Evolutionary conservation across 2,113 vertebrate species (phyloP).

Genomic region (Hemibates koningsi): DNA sequence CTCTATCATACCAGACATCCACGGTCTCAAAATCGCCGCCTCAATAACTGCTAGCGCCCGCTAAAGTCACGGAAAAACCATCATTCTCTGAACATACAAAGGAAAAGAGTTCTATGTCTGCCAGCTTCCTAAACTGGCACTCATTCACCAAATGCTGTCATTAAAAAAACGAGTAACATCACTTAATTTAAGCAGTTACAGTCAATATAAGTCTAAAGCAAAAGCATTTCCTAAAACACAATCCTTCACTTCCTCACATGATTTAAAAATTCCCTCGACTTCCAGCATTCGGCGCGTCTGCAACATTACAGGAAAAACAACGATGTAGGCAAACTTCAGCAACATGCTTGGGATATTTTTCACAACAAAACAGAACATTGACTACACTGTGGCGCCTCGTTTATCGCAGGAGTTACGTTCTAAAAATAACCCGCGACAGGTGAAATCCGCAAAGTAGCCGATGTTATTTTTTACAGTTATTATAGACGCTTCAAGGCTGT

Average conservation of each 20-base stretch:
- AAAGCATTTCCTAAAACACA: not conserved
- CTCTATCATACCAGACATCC: not conserved
- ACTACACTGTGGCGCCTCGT: fast-evolving
- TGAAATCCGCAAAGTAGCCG: not conserved
- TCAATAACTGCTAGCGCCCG: not conserved
- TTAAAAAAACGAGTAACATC: fast-evolving
- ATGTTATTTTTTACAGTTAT: not conserved
- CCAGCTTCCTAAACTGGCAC: not conserved
- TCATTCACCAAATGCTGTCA: not conserved
- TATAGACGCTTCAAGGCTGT: not conserved
- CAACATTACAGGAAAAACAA: not conserved
- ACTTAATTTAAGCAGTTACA: not conserved
- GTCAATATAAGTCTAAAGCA: fast-evolving
- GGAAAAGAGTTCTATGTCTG: not conserved
- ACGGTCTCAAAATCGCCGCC: not conserved
- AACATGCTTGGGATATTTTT: not conserved
- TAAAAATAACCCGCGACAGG: not conserved
- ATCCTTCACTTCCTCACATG: not conserved
- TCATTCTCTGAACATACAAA: not conserved
- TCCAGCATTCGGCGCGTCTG: not conserved
- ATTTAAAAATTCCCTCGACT: not conserved
- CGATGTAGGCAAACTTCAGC: fast-evolving
- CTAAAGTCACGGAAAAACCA: not conserved
- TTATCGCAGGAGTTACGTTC: not conserved
- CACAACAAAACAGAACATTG: not conserved